These are phyloP conservation scores for Columba guinea DNA, from an alignment of 2,797 vertebrate genomes.

Conservation along the genomic window DNA sequence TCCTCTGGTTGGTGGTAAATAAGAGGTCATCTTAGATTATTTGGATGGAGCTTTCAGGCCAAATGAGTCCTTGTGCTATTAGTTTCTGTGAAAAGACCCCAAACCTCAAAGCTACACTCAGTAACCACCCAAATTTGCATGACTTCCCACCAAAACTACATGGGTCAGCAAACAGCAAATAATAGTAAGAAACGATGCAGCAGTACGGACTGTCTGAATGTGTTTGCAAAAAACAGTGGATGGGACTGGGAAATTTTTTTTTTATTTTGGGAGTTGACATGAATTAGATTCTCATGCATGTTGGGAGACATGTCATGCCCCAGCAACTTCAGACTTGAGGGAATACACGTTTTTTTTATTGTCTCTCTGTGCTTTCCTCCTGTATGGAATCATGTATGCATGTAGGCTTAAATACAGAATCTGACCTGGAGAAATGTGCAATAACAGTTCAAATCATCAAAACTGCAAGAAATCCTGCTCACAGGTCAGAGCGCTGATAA, in stretches of 20 bases:
- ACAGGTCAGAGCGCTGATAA: neutral
- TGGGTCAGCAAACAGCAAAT: neutral
- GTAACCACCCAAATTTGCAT: neutral
- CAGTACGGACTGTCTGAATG: neutral
- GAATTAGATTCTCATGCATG: neutral
- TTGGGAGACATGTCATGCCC: neutral
- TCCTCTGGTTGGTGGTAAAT: neutral
- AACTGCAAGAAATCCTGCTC: neutral
- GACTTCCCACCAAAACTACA: neutral
- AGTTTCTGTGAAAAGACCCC: neutral
- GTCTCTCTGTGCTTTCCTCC: neutral
- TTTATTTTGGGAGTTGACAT: neutral
- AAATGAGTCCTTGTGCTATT: neutral
- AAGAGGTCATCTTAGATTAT: neutral
- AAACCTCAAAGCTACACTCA: neutral
- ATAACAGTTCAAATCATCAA: neutral
- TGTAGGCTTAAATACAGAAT: neutral
- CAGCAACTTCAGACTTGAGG: neutral
- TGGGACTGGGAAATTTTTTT: neutral
- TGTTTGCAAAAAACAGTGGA: neutral
- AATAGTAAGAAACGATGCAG: neutral
- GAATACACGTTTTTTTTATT: neutral
- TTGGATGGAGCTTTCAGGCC: neutral
- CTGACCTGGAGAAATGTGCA: neutral
- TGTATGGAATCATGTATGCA: too few species aligned